Base-by-base conservation (phyloP, 2,888 invertebrate species). In the Xestoiulus laeticollis region DNA sequence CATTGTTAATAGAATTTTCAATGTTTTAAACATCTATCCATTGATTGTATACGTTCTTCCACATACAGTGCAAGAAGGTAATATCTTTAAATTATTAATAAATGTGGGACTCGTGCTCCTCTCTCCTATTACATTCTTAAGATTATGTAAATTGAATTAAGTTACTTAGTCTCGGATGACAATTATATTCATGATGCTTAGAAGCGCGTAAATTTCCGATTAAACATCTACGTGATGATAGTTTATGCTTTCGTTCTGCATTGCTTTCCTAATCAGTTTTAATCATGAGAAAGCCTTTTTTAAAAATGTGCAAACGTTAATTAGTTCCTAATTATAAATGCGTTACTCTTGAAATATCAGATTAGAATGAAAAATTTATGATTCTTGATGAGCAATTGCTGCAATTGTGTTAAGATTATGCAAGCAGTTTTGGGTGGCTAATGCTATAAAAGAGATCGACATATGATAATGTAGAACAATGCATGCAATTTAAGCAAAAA, bases 121-220 rank as follows among this genome's bases (percentile, higher is more conserved):
- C 22, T 68, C 68, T 26, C 68, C 1, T 4, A 22, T 68, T 10
- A 10, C 68, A 26, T 26, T 22, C 68, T 68, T 68, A 68, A 68
- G 68, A 68, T 68, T 68, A 68, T 68, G 68, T 68, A 68, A 26
- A 26, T 68, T 68, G 22, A 68, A 68, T 68, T 68, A 68, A 68
- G 22, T 68, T 68, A 68, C 68, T 68, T 68, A 68, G 68, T 4
- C 22, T 68, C 68, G 68, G 8, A n/a, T 68, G 68, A 22, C 26
- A 68, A 68, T 26, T 68, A 68, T 68, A 22, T 68, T 22, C 68
- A 26, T 22, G 68, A 26, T 68, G 68, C 22, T 68, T 22, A 68
- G 4, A 22, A 68, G 68, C 68, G 68, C 68, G 26, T 68, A 26
- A 68, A 68, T 68, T 68, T 68, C 68, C 22, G 68, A 68, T 68